Evolutionary conservation across 2,888 invertebrate species (phyloP), one percentile per base, ranked within the genome.

Genomic region (Phortica magna): DNA sequence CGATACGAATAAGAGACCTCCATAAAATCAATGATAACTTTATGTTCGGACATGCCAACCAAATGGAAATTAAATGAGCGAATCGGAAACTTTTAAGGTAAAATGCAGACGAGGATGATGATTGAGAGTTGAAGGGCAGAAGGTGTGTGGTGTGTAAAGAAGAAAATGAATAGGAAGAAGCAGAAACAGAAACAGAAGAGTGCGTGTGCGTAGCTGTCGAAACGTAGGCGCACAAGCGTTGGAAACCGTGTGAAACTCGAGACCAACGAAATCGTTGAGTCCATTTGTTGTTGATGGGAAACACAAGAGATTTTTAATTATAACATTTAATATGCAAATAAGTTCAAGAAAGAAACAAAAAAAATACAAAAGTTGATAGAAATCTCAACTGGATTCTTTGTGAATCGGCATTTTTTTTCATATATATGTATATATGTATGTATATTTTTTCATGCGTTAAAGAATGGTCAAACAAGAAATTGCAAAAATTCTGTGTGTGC

Each of bases 11-110:
- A 43, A 10, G 68, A 48, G 53, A 22, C 70, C 53, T 12, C 53
- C 70, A 71, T 71, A 71, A 71, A 71, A 71, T 71, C 70, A 71
- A 71, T 53, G 70, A 71, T 71, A 71, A 71, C 70, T 71, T 71
- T 71, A 55, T 71, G 53, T 43, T 65, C 31, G 39, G 17, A 71
- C 70, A 71, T 53, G 53, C 53, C 19, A 12, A 71, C 48, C 31
- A 42, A 70, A 53, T 53, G 53, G 70, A 70, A 70, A 70, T 70
- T 70, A 70, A 70, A 70, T 70, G 70, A 22, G 19, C 59, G 59
- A 59, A 59, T 59, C 59, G 59, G 31, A 70, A 53, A 31, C 65
- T 65, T 65, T 17, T 71, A 71, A 70, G 22, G 48, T 53, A 71
- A 71, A 19, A n/a, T 68, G 68, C 68, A 68, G 22, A 59, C 22